Evolutionary conservation across 2,888 invertebrate genomes (phyloP), one percentile per base, ranked within the genome.

Genomic region (Dynastes tityus): DNA sequence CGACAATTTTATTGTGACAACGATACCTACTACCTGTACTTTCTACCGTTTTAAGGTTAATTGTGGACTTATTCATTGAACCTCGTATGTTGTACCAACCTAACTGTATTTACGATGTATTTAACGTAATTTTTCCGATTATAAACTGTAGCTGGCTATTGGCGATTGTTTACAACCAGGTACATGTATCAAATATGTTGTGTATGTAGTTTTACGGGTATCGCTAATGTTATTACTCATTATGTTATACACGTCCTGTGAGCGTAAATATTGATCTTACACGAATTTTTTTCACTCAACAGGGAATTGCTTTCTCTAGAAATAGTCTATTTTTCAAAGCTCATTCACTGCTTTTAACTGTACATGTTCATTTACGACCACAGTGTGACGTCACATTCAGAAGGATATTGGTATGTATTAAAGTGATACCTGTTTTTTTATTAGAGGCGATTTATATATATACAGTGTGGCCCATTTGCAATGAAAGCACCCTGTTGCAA

Each of bases 211-310:
- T 61, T 16, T 22, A 9, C 58, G 22, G 8, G 29, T 9, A 61
- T 22, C 22, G 27, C 16, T 61, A 22, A 29, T 61, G 29, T 61
- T 27, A 22, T 61, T 61, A 11, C 11, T 61, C 27, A 11, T 61
- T 61, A 27, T 61, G 29, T 61, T 61, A 61, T 61, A 29, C 22
- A 22, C 22, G 11, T 11, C 29, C 22, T 29, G 13, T 61, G 5
- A 11, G 4, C 27, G 27, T 61, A 61, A 61, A 61, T 61, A 61
- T 61, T 58, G 58, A 58, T 58, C 2, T 61, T 61, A 61, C 29
- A 29, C 1, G 29, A 22, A 61, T 11, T 27, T 61, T 61, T 61
- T 27, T 29, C 61, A 11, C 22, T 11, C 22, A 61, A 61, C 45
- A 1, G 45, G 45, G 11, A 29, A 22, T 22, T 61, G 29, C 27